A percentile compares a stretch with the other conserved stretches of the same genome.
These are phyloP conservation scores for Formica aserva DNA, from an alignment of 2,888 invertebrate genomes.

Conservation along the genomic window DNA sequence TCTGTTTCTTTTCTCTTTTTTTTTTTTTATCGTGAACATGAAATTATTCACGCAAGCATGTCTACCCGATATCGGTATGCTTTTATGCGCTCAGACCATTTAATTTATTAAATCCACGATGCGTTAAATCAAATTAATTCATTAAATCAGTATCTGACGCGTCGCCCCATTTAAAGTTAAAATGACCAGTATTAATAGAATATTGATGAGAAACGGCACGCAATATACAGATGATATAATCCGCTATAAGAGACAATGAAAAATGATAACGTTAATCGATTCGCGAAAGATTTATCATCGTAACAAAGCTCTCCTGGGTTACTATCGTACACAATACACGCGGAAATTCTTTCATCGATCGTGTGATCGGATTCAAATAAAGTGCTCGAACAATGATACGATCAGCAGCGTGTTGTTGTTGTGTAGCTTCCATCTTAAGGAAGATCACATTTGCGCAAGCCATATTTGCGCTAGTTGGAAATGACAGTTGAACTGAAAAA, in stretches of 20 bases:
- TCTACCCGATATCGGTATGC: background rate
- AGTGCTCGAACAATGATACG: conserved; percentile 48
- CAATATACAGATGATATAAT: background rate
- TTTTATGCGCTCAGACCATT: background rate
- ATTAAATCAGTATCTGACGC: conserved; percentile 26
- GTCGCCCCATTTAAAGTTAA: conserved; percentile 14
- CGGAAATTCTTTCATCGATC: background rate
- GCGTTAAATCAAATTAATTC: conserved; percentile 1
- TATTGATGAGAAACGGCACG: conserved; percentile 10
- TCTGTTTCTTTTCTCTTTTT: background rate
- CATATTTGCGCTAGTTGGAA: conserved; percentile 68
- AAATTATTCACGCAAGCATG: conserved; percentile 24
- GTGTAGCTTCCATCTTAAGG: conserved; percentile 64
- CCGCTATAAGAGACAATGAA: background rate
- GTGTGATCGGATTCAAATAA: conserved; percentile 1
- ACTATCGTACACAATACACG: background rate
- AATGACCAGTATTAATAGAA: conserved; percentile 33
- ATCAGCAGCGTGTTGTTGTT: conserved; percentile 72
- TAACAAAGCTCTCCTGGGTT: conserved; percentile 16
- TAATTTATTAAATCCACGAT: conserved; percentile 22
- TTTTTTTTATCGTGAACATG: background rate
- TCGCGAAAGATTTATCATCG: conserved; percentile 19
- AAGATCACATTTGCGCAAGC: conserved; percentile 58
- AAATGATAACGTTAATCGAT: conserved; percentile 11
- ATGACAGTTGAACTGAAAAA: conserved; percentile 51